Percentiles rank a stretch among this genome's conserved stretches.
phyloP scores from a whole-genome alignment of 1,140 invertebrate species.

The Pseudomyrmex concolor region DNA sequence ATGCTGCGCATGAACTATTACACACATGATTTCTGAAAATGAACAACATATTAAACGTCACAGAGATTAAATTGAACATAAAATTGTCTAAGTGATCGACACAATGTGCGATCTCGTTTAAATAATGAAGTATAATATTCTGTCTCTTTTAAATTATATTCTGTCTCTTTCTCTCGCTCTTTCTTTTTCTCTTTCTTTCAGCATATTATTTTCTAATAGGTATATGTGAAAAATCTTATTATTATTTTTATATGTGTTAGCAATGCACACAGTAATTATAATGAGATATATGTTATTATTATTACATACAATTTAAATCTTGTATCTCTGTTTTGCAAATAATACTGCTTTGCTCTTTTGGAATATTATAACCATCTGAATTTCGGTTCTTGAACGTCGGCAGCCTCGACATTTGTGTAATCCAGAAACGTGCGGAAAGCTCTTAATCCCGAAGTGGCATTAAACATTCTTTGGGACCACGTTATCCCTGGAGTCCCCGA shows the following conservation, averaged over 20 bases:
- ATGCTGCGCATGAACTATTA: constrained; percentile 20
- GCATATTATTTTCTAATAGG: too few relatives aligned
- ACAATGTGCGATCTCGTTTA: constrained; percentile 14
- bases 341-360: neutral
- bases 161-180: neutral
- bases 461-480: constrained; percentile 49
- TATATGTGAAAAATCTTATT: too few relatives aligned
- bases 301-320: too few relatives aligned
- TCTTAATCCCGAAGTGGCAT: constrained; percentile 45
- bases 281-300: too few relatives aligned
- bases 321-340: neutral
- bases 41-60: constrained; percentile 36
- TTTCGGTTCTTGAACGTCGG: constrained; percentile 22
- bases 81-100: constrained; percentile 41
- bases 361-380: constrained; percentile 33
- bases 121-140: constrained; percentile 19
- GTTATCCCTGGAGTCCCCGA: constrained; percentile 46
- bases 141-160: neutral
- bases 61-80: constrained; percentile 54
- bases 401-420: constrained; percentile 17
- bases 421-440: constrained; percentile 37
- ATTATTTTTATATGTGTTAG: too few relatives aligned
- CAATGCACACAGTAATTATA: too few relatives aligned
- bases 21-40: constrained; percentile 12
- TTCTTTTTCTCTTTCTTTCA: too few relatives aligned